These are phyloP conservation scores for Plagodis dolabraria DNA, from an alignment of 2,888 invertebrate species.

Conservation along the genomic window DNA sequence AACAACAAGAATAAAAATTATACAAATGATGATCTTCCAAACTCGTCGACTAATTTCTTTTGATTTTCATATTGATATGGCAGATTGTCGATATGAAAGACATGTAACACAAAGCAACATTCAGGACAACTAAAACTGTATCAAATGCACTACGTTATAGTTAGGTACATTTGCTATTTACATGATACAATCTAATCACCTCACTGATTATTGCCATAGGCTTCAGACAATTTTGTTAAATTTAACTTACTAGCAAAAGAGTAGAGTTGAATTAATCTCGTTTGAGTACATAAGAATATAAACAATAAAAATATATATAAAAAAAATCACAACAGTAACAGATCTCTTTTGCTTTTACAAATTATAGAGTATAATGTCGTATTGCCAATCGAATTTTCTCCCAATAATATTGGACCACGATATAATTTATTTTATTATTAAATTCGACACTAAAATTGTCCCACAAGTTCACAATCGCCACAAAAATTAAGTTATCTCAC, in stretches of 20 bases:
- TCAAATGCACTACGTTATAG: constrained; percentile 67
- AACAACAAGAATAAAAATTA: constrained; percentile 20
- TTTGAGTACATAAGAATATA: constrained; percentile 73
- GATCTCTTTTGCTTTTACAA: constrained; percentile 66
- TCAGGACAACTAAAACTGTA: constrained; percentile 59
- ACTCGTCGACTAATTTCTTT: constrained; percentile 66
- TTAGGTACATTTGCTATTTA: constrained; percentile 65
- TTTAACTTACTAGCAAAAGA: constrained; percentile 61
- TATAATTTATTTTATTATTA: constrained; percentile 32
- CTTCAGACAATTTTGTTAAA: constrained; percentile 52
- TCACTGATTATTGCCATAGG: constrained; percentile 53
- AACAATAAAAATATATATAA: constrained; percentile 46
- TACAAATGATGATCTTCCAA: constrained; percentile 70
- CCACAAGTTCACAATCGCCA: constrained; percentile 48
- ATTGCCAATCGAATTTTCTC: constrained; percentile 34
- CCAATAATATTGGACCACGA: constrained; percentile 13
- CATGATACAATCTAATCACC: constrained; percentile 59
- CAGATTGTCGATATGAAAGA: constrained; percentile 88
- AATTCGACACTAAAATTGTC: constrained; percentile 40
- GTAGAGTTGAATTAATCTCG: constrained; percentile 75
- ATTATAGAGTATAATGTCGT: constrained; percentile 32
- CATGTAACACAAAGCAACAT: constrained; percentile 69
- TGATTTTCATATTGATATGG: constrained; percentile 87
- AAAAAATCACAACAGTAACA: constrained; percentile 76
- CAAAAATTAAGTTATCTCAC: constrained; percentile 69